phyloP scores from a whole-genome alignment of 2,888 invertebrate genomes.

The Norana najaformis region DNA sequence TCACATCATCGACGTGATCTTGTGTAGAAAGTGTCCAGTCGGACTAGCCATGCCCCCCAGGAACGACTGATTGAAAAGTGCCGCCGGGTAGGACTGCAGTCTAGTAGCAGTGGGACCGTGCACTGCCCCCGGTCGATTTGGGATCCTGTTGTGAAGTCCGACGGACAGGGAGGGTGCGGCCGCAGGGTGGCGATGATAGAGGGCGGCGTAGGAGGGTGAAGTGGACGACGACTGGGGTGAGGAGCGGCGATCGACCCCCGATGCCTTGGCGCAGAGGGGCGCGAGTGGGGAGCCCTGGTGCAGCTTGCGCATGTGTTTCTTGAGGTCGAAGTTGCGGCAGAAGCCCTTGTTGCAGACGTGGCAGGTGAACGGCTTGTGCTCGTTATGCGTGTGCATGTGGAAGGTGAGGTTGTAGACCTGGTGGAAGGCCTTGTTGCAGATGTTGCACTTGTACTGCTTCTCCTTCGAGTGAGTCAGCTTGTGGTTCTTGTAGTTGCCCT shows the following conservation, averaged over 20 bases:
- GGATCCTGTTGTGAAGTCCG: neutral
- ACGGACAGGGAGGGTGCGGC: neutral
- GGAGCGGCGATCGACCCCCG: conserved; percentile 6
- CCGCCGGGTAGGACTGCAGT: neutral
- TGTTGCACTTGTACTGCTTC: conserved; percentile 92
- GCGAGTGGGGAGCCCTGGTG: conserved; percentile 68
- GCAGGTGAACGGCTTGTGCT: conserved; percentile 95
- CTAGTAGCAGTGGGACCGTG: neutral
- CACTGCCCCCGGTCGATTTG: neutral
- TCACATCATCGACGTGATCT: conserved; percentile 19
- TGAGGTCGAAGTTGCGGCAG: conserved; percentile 95
- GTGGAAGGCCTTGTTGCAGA: conserved; percentile 88
- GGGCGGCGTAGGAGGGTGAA: neutral
- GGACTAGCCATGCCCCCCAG: neutral
- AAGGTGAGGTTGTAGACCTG: conserved; percentile 93
- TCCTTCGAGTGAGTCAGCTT: conserved; percentile 93
- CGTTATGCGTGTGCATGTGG: conserved; percentile 98
- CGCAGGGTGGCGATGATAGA: neutral
- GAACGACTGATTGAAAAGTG: neutral
- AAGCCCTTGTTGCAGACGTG: conserved; percentile 73
- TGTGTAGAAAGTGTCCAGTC: conserved; percentile 16
- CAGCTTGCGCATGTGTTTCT: conserved; percentile 94
- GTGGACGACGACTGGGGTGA: neutral
- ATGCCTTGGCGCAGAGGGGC: neutral
- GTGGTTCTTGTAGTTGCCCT: conserved; percentile 97